These are phyloP conservation scores for Suricata suricatta DNA, from an alignment of 2,113 vertebrate species.

Conservation along the genomic window DNA sequence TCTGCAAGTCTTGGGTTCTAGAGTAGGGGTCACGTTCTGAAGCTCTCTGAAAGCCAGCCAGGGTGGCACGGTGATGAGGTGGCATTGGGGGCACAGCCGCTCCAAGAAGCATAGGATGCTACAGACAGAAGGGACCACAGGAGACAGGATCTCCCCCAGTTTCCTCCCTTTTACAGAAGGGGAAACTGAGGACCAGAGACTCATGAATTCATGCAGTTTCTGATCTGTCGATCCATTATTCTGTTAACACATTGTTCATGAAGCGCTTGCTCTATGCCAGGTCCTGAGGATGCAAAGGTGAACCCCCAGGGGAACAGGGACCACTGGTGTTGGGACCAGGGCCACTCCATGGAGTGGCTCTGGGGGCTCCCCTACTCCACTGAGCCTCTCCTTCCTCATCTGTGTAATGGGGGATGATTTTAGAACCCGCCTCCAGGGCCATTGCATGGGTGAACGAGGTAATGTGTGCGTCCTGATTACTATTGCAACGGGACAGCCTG, in stretches of 20 bases:
- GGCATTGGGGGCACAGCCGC: accelerated
- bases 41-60: not conserved
- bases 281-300: not conserved
- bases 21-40: not conserved
- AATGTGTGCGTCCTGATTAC: accelerated
- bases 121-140: not conserved
- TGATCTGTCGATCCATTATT: not conserved
- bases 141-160: not conserved
- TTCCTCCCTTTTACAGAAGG: not conserved
- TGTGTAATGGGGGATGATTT: not conserved
- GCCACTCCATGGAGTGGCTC: accelerated
- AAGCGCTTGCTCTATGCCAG: not conserved
- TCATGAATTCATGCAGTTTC: not conserved
- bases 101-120: not conserved
- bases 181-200: not conserved
- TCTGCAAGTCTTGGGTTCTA: not conserved
- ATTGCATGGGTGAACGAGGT: not conserved
- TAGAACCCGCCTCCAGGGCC: not conserved
- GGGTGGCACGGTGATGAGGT: not conserved
- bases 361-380: not conserved
- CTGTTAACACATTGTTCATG: not conserved
- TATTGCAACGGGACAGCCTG: accelerated
- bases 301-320: not conserved
- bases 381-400: not conserved
- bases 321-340: not conserved